These are phyloP conservation scores for Rhysida immarginata DNA, from an alignment of 1,140 invertebrate species.

Conservation along the genomic window DNA sequence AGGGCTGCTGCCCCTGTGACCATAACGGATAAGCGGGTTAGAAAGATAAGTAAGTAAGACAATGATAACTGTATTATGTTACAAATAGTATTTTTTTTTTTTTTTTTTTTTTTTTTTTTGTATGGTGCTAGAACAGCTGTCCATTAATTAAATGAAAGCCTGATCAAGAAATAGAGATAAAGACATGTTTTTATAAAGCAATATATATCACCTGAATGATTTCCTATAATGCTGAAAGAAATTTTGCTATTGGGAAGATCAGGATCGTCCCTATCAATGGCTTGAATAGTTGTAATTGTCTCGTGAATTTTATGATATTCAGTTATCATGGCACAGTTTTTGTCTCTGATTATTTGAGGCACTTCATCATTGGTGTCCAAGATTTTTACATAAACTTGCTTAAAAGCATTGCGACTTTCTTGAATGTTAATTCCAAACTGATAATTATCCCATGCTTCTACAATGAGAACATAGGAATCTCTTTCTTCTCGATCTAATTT, in stretches of 20 bases:
- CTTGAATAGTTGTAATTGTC: slow-evolving; percentile 52
- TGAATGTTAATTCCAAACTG: slow-evolving; percentile 77
- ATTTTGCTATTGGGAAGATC: slow-evolving; percentile 59
- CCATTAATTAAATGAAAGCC: too few species aligned
- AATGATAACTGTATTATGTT: too few species aligned
- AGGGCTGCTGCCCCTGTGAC: too few species aligned
- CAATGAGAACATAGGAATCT: slow-evolving; percentile 57
- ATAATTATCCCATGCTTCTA: slow-evolving; percentile 90
- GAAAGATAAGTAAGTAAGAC: too few species aligned
- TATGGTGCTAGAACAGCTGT: too few species aligned
- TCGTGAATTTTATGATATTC: slow-evolving; percentile 75
- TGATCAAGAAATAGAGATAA: too few species aligned
- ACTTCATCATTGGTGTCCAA: slow-evolving; percentile 74
- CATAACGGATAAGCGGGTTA: too few species aligned
- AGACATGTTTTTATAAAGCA: too few species aligned
- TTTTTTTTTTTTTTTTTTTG: too few species aligned
- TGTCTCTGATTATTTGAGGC: slow-evolving; percentile 44
- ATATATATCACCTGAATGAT: slow-evolving; percentile 61
- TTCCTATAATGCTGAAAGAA: slow-evolving; percentile 49
- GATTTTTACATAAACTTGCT: slow-evolving; percentile 40
- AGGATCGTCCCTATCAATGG: slow-evolving; percentile 66
- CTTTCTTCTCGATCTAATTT: slow-evolving; percentile 65
- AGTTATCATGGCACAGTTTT: slow-evolving; percentile 55
- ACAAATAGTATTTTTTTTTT: too few species aligned
- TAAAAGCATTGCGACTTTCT: slow-evolving; percentile 79